Evolutionary conservation across 2,113 vertebrate species (phyloP).

Genomic region (Grus americana): DNA sequence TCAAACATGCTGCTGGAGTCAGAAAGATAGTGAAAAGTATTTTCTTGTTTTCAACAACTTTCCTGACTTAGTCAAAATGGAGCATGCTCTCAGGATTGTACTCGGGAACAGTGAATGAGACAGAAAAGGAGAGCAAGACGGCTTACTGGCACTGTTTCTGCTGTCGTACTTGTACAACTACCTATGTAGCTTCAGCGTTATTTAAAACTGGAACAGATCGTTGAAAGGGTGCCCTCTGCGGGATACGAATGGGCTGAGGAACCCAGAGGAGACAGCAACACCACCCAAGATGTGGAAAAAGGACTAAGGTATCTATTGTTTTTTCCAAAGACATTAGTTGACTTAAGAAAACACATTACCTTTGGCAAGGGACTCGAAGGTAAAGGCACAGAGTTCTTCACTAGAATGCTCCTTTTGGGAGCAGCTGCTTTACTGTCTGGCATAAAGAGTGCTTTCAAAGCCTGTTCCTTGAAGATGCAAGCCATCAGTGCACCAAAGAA

Average conservation of each 20-base stretch:
- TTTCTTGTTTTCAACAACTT: not conserved
- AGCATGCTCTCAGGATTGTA: not conserved
- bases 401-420: not conserved
- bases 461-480: not conserved
- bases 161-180: rapidly evolving
- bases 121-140: not conserved
- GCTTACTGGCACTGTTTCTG: not conserved
- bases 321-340: not conserved
- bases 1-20: not conserved
- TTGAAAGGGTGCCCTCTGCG: not conserved
- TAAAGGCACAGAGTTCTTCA: not conserved
- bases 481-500: not conserved
- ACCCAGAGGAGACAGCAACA: not conserved
- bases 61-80: not conserved
- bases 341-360: not conserved
- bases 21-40: not conserved
- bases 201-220: not conserved
- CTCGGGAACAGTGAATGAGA: not conserved
- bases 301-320: not conserved
- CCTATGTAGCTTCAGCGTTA: rapidly evolving
- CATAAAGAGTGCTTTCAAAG: not conserved
- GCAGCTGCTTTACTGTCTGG: not conserved
- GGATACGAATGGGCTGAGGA: not conserved
- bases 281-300: not conserved
- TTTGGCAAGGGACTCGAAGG: not conserved